phyloP scores from a whole-genome alignment of 2,888 invertebrate species.

The Pachliopta kotzebuea region DNA sequence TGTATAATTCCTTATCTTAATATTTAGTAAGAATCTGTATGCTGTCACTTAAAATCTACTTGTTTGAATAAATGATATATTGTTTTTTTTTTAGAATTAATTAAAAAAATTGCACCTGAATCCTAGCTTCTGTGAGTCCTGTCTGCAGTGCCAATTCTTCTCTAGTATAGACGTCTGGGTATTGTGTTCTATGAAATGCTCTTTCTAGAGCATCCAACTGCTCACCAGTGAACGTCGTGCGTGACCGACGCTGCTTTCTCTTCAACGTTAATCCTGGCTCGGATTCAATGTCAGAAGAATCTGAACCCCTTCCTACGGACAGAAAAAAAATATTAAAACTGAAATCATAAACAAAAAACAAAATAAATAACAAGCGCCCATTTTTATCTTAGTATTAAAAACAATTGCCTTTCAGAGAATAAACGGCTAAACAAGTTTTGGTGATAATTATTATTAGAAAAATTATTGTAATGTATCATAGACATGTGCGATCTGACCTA shows the following conservation, averaged over 20 bases:
- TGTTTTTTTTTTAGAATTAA: neutral
- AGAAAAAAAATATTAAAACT: neutral
- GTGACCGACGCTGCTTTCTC: slow-evolving; percentile 93
- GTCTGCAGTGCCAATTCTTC: slow-evolving; percentile 95
- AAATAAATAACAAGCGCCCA: neutral
- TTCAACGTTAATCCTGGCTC: slow-evolving; percentile 95
- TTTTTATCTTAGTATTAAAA: no score
- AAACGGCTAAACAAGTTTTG: no score
- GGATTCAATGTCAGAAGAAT: slow-evolving; percentile 89
- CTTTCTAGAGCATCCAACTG: slow-evolving; percentile 95
- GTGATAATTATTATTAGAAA: neutral
- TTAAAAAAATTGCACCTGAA: slow-evolving; percentile 84
- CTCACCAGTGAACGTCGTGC: slow-evolving; percentile 96
- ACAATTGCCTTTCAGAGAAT: no score
- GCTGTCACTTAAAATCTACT: no score
- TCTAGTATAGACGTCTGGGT: slow-evolving; percentile 96
- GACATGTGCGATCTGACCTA: slow-evolving; percentile 14
- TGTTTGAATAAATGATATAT: neutral
- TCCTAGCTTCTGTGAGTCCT: slow-evolving; percentile 94
- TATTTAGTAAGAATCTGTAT: no score
- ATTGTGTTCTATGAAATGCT: slow-evolving; percentile 95
- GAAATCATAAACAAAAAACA: neutral
- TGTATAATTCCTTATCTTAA: no score
- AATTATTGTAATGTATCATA: slow-evolving; percentile 8
- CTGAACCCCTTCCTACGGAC: slow-evolving; percentile 67